A percentile compares a stretch with the other conserved stretches of the same genome.
These are phyloP conservation scores for Anas georgica DNA, from an alignment of 2,797 vertebrate genomes.

Conservation along the genomic window DNA sequence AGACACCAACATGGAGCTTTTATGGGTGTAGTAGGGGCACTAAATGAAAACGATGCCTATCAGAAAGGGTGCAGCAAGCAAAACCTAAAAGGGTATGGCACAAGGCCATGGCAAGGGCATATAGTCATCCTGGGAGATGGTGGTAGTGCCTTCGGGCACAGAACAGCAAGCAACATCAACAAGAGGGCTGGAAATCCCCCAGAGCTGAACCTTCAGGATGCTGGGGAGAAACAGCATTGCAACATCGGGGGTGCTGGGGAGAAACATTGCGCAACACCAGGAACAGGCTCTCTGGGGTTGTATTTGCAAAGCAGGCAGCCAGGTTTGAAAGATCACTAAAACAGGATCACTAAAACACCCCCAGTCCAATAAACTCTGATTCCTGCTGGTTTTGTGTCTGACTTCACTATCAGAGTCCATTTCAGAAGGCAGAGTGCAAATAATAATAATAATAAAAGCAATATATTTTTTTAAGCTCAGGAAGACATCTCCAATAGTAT, in stretches of 20 bases:
- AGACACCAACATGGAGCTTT: not conserved
- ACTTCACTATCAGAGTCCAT: not conserved
- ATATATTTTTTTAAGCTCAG: not conserved
- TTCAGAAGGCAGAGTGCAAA: not conserved
- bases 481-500: not conserved
- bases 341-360: not conserved
- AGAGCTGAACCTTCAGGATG: not conserved
- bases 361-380: not conserved
- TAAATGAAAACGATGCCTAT: not conserved
- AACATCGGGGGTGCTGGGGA: not conserved
- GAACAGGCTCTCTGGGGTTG: accelerated
- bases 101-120: not conserved
- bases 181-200: not conserved
- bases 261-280: not conserved
- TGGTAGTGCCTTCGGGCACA: not conserved
- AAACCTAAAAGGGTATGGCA: not conserved
- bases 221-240: not conserved
- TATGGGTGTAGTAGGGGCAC: not conserved
- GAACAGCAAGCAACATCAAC: not conserved
- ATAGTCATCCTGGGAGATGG: not conserved
- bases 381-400: not conserved
- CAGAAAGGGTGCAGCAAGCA: not conserved
- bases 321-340: not conserved
- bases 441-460: not conserved
- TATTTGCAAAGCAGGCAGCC: not conserved